A percentile compares a stretch with the other conserved stretches of the same genome.
These are phyloP conservation scores for Epinephelus moara DNA, from an alignment of 2,113 vertebrate species.

Conservation along the genomic window DNA sequence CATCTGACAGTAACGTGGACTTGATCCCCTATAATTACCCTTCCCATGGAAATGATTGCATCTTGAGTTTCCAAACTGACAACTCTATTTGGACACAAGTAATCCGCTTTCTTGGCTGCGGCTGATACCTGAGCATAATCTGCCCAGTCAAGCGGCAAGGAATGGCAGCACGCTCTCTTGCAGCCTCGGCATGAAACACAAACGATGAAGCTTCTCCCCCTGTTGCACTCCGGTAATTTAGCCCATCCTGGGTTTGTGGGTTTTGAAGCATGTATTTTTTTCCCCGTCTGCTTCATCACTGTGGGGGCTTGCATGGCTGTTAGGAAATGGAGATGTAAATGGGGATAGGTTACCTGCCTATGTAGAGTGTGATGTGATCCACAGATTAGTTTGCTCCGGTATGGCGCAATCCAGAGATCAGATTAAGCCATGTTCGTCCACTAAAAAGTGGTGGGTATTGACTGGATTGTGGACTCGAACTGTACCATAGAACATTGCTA, in stretches of 20 bases:
- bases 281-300: conserved; percentile 52
- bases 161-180: conserved; percentile 64
- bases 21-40: conserved; percentile 84
- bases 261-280: conserved; percentile 64
- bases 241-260: conserved; percentile 68
- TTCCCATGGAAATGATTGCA: conserved; percentile 82
- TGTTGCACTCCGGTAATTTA: conserved; percentile 77
- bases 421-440: conserved; percentile 56
- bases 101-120: conserved; percentile 83
- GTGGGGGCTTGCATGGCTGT: conserved; percentile 59
- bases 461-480: conserved; percentile 25
- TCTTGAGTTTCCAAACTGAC: conserved; percentile 86
- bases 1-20: conserved; percentile 73
- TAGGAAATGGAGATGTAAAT: conserved; percentile 73
- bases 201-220: conserved; percentile 61
- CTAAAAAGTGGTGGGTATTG: conserved; percentile 47
- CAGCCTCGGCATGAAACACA: conserved; percentile 62
- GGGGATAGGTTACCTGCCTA: conserved; percentile 52
- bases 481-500: background rate
- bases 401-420: conserved; percentile 53
- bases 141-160: conserved; percentile 78
- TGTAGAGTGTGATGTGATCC: conserved; percentile 57
- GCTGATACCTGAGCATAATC: conserved; percentile 86
- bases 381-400: conserved; percentile 63
- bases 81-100: conserved; percentile 86